A percentile compares a stretch with the other conserved stretches of the same genome.
These are phyloP conservation scores for Ceratitis capitata DNA, from an alignment of 1,140 invertebrate species.

Conservation along the genomic window DNA sequence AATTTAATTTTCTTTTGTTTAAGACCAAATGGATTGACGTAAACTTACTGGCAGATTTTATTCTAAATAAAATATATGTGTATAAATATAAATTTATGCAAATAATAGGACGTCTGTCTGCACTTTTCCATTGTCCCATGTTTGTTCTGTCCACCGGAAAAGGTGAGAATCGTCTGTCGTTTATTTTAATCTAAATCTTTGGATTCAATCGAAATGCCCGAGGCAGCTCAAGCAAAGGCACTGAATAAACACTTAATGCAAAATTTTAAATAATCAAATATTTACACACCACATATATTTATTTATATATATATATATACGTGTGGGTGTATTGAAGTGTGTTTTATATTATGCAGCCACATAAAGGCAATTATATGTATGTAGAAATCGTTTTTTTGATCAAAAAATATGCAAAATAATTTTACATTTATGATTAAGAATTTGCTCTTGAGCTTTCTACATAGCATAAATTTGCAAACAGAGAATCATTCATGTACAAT, in stretches of 20 bases:
- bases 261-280: constrained; percentile 32
- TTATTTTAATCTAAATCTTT: neutral
- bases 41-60: neutral
- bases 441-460: neutral
- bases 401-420: neutral
- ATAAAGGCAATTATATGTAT: neutral
- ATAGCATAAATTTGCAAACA: too few relatives aligned
- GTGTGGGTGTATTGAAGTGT: too few relatives aligned
- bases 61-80: too few relatives aligned
- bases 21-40: neutral
- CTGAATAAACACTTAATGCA: constrained; percentile 7
- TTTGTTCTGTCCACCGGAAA: neutral
- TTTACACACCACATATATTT: neutral
- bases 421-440: neutral
- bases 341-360: neutral
- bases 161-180: neutral
- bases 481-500: neutral
- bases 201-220: neutral
- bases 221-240: neutral
- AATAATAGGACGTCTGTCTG: neutral
- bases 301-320: neutral
- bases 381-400: neutral
- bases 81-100: too few relatives aligned
- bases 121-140: neutral
- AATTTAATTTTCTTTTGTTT: neutral